Base-by-base conservation (phyloP, 1,140 invertebrate species). In the Ips typographus region DNA sequence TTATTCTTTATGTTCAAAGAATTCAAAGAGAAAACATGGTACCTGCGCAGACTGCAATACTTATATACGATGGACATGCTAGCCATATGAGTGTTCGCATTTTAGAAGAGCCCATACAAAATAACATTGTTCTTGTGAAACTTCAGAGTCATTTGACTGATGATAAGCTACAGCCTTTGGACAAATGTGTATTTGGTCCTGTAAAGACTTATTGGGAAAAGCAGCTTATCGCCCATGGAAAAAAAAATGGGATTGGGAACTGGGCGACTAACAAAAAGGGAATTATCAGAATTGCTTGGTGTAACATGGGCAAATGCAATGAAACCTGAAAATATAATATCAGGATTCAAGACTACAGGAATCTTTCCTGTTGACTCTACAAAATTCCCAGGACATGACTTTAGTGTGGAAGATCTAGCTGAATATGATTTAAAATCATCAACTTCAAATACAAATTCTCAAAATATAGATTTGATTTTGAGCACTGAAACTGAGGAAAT, bases 191-290 rank as follows among this genome's bases (percentile, higher is more conserved):
- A n/a, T n/a, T n/a, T n/a, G n/a, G n/a, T n/a, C n/a, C n/a, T n/a
- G n/a, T n/a, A n/a, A n/a, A n/a, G n/a, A n/a, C n/a, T 40, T 8
- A 37, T 5, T 77, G 77, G 77, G 71, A 79, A 36, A 67, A 71
- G 52, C 72, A 75, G 66, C 40, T 70, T 36, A 51, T 70, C 51
- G 40, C 6, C 3, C 47, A 58, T 57, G 64, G 40, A 36, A 67
- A 68, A 73, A 72, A 63, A 67, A 7, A 66, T 63, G 53, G 55
- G 68, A 36, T 36, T 41, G 40, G 71, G 68, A 37, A 40, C 51
- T 37, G 55, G 72, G 22, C 44, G 51, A 41, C 53, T 77, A n/a
- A 63, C 65, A 51, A 78, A 76, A 53, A 40, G 60, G n/a, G 57
- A 73, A 40, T 77, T 78, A 68, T 7, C 47, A 5, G 61, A 74